A percentile compares a stretch with the other conserved stretches of the same genome.
Evolutionary conservation across 2,888 invertebrate genomes (phyloP).

Genomic region (Brassicogethes aeneus): DNA sequence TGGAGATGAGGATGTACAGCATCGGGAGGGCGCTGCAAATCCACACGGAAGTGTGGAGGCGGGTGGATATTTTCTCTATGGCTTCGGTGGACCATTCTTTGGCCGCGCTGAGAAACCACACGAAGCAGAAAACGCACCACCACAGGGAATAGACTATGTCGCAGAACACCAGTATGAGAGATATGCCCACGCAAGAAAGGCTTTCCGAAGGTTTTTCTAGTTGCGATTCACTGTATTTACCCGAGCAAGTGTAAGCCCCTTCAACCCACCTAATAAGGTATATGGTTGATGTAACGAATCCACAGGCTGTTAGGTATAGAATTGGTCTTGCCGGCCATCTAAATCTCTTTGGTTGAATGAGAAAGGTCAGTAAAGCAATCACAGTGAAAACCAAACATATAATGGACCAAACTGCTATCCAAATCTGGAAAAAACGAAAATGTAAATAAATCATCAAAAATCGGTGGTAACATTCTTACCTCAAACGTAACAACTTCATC

Average conservation of each 20-base stretch:
- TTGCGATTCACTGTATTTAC: slow-evolving; percentile 18
- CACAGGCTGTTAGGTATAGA: slow-evolving; percentile 79
- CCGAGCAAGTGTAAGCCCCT: slow-evolving; percentile 29
- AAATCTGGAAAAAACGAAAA: slow-evolving; percentile 43
- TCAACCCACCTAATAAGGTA: slow-evolving; percentile 29
- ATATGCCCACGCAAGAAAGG: slow-evolving; percentile 26
- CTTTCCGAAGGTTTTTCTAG: slow-evolving; percentile 24
- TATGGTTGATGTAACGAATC: slow-evolving; percentile 28
- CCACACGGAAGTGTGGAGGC: slow-evolving; percentile 83
- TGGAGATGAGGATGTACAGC: slow-evolving; percentile 70
- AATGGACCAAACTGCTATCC: slow-evolving; percentile 71
- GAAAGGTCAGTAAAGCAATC: slow-evolving; percentile 77
- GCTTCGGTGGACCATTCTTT: slow-evolving; percentile 93
- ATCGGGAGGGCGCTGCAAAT: slow-evolving; percentile 79
- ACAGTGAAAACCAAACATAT: slow-evolving; percentile 72
- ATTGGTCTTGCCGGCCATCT: slow-evolving; percentile 90
- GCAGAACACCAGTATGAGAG: slow-evolving; percentile 48
- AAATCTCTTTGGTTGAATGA: slow-evolving; percentile 82
- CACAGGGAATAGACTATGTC: slow-evolving; percentile 73
- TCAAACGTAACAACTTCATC: slow-evolving; percentile 31
- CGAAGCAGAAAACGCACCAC: slow-evolving; percentile 82
- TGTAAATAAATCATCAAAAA: slow-evolving; percentile 40
- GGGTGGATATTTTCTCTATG: slow-evolving; percentile 74
- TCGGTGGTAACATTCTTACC: too few species aligned
- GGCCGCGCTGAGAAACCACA: slow-evolving; percentile 84